Base-by-base conservation (phyloP, 2,888 invertebrate species). In the Coronaproctus castanopsis region DNA sequence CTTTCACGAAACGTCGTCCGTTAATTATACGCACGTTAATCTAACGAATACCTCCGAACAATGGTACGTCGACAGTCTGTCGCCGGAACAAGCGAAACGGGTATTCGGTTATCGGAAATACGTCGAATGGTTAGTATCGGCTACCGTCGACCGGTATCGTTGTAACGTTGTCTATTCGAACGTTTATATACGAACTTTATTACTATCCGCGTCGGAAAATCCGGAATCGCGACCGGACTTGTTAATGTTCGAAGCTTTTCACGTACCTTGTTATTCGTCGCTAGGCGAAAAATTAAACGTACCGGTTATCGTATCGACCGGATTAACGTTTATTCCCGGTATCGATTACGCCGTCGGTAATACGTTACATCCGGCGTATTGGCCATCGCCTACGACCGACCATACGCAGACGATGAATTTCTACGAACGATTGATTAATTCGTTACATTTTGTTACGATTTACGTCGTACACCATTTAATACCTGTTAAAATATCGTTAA, bases 261-360 rank as follows among this genome's bases (percentile, higher is more conserved):
- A 52, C 52, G 22, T 2, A 2, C 3, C 14, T 21, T 52, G 52
- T 20, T 19, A n/a, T 14, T 14, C 14, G 5, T 52, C 22, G 22
- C 20, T 52, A 18, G 52, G 52, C 3, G 22, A 57, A 3, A 57
- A 57, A 52, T 22, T 22, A 19, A 14, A 51, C 50, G 21, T 50
- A 3, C 52, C 57, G 18, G 22, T 57, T 21, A 52, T 57, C 21
- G 52, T n/a, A 8, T 48, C 23, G 2, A 18, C 21, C 18, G 52
- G 52, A 51, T 10, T 50, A 2, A 24, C 5, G 1, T 2, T 57
- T 19, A n/a, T 19, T 3, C 3, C 50, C 22, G 52, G 52, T n/a
- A 24, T 57, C 14, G 57, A 50, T 50, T 57, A 57, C 22, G 14
- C 52, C 22, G 50, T 57, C 18, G 57, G 52, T n/a, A 57, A 57